A percentile compares a stretch with the other conserved stretches of the same genome.
Conservation (phyloP, 1,140 invertebrate genomes). For the Camponotus vicinus region DNA sequence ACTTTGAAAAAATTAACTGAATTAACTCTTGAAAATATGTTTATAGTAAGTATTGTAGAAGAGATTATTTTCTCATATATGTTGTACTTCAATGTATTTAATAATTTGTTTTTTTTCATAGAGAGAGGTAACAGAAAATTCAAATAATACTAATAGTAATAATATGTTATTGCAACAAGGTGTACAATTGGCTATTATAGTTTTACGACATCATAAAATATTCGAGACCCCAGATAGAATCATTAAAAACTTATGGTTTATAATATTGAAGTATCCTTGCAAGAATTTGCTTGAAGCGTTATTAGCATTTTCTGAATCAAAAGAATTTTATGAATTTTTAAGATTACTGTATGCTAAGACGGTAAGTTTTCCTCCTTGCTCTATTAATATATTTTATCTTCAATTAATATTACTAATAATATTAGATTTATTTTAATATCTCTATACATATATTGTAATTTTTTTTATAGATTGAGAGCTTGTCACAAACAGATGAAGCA, state of each 20-base stretch:
- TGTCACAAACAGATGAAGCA: constrained; percentile 50
- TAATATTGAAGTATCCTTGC: constrained; percentile 64
- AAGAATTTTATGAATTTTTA: constrained; percentile 64
- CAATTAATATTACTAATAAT: constrained; percentile 2
- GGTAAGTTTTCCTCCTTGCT: constrained; percentile 13
- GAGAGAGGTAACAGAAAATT: not conserved
- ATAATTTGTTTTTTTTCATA: constrained; percentile 27
- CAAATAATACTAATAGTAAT: constrained; percentile 17
- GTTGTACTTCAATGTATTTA: not conserved
- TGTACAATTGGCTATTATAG: constrained; percentile 67
- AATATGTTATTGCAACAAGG: constrained; percentile 63
- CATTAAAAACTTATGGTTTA: constrained; percentile 68
- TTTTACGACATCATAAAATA: constrained; percentile 67
- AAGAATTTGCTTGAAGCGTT: constrained; percentile 68
- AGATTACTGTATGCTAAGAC: constrained; percentile 55
- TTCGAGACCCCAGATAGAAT: constrained; percentile 62
- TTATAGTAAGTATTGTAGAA: constrained; percentile 64
- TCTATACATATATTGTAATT: constrained; percentile 7
- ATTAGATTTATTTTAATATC: constrained; percentile 5
- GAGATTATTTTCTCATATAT: constrained; percentile 18
- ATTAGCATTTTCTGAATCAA: constrained; percentile 58
- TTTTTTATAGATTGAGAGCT: constrained; percentile 56
- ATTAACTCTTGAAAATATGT: constrained; percentile 65
- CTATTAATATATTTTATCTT: constrained; percentile 12
- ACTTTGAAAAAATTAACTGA: constrained; percentile 63